These are phyloP conservation scores for Tachysurus fulvidraco DNA, from an alignment of 2,113 vertebrate species.

Conservation along the genomic window DNA sequence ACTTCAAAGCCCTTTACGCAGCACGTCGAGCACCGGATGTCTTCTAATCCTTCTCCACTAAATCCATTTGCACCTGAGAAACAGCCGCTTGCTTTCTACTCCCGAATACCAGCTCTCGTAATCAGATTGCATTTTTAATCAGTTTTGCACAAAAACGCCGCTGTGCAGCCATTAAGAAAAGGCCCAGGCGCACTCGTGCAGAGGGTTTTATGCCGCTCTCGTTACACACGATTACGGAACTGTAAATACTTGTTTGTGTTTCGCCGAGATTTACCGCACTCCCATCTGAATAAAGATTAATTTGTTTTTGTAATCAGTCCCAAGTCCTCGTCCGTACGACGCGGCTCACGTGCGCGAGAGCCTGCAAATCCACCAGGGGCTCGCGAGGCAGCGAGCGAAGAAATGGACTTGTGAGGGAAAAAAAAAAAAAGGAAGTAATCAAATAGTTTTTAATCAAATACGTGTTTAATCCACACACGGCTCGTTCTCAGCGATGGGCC, in stretches of 20 bases:
- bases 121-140: constrained; percentile 53
- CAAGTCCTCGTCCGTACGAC: constrained; percentile 53
- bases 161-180: constrained; percentile 40
- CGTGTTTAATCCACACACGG: constrained; percentile 52
- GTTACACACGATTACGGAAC: constrained; percentile 51
- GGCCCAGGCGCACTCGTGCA: constrained; percentile 32
- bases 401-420: constrained; percentile 51
- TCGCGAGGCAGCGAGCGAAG: constrained; percentile 40
- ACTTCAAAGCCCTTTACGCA: constrained; percentile 34
- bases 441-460: constrained; percentile 58
- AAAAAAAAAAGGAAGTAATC: constrained; percentile 33
- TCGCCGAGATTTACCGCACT: constrained; percentile 54
- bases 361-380: constrained; percentile 49
- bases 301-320: constrained; percentile 63
- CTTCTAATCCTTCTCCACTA: constrained; percentile 38
- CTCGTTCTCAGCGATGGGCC: constrained; percentile 37
- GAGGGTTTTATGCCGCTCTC: constrained; percentile 47
- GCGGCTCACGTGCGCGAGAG: not conserved
- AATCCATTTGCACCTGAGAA: constrained; percentile 45
- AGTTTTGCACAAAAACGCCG: constrained; percentile 31
- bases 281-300: constrained; percentile 62
- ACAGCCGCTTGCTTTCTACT: constrained; percentile 37
- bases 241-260: constrained; percentile 62
- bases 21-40: constrained; percentile 8
- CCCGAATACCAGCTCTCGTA: constrained; percentile 43